Conservation (phyloP, 2,113 vertebrate species). For the Brienomyrus longianalis region DNA sequence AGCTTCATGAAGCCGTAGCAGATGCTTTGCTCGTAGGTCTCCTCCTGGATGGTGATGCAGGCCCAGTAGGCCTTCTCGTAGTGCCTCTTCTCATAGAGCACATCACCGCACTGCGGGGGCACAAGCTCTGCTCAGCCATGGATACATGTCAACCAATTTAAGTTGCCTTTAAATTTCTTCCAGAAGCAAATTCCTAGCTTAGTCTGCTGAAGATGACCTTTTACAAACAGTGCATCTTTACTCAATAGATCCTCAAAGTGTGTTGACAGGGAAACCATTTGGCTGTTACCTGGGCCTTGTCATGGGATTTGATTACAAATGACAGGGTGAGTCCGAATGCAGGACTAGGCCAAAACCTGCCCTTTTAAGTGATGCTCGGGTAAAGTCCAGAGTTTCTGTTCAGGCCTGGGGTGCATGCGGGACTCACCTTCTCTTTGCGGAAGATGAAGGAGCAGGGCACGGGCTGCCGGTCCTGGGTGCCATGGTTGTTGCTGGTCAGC, state of each 20-base stretch:
- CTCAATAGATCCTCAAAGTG: background rate
- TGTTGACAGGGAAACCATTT: background rate
- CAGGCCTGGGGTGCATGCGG: background rate
- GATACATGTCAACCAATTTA: background rate
- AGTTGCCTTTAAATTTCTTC: background rate
- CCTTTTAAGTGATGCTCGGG: background rate
- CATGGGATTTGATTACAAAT: background rate
- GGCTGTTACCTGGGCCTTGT: background rate
- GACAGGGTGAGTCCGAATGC: background rate
- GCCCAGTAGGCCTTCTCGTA: slow-evolving; percentile 82
- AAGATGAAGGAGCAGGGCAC: slow-evolving; percentile 68
- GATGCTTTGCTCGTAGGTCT: slow-evolving; percentile 82
- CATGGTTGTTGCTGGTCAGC: slow-evolving; percentile 68
- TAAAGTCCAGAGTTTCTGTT: background rate
- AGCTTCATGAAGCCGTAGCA: slow-evolving; percentile 86
- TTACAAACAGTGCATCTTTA: background rate
- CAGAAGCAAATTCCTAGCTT: background rate
- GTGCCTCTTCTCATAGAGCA: slow-evolving; percentile 73
- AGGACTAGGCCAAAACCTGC: background rate
- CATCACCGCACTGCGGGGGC: slow-evolving; percentile 62
- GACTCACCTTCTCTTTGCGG: slow-evolving; percentile 74
- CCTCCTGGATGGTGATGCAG: slow-evolving; percentile 68
- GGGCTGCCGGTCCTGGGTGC: slow-evolving; percentile 58
- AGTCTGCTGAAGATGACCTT: background rate
- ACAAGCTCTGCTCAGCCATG: background rate